Evolutionary conservation across 2,888 invertebrate genomes (phyloP).

Genomic region (Aelia acuminata): DNA sequence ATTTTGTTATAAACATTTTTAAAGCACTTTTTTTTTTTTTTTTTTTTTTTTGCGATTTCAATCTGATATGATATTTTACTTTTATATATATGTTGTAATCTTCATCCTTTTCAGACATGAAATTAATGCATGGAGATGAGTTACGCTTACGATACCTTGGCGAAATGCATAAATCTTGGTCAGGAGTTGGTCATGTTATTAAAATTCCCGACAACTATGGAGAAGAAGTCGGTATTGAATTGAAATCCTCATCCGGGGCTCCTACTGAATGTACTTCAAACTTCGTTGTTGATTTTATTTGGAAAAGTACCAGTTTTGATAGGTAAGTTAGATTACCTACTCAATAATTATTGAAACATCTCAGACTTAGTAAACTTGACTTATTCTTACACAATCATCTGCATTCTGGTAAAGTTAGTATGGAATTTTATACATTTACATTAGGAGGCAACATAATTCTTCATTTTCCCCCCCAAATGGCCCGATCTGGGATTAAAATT

Average conservation of each 20-base stretch:
- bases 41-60: too few relatives aligned
- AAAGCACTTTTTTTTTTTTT: too few relatives aligned
- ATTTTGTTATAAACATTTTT: too few relatives aligned
- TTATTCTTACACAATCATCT: too few relatives aligned
- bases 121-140: constrained; percentile 99
- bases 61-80: too few relatives aligned
- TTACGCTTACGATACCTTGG: constrained; percentile 92
- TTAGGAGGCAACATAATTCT: too few relatives aligned
- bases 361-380: too few relatives aligned
- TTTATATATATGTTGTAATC: background rate
- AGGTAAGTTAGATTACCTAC: constrained; percentile 74
- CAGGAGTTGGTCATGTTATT: constrained; percentile 98
- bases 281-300: constrained; percentile 98
- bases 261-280: constrained; percentile 95
- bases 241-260: constrained; percentile 92
- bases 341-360: too few relatives aligned
- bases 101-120: constrained; percentile 80
- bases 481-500: too few relatives aligned
- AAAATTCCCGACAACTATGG: constrained; percentile 96
- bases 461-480: too few relatives aligned
- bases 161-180: constrained; percentile 95
- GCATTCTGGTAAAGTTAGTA: too few relatives aligned
- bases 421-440: too few relatives aligned
- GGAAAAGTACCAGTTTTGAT: constrained; percentile 99
- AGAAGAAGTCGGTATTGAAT: constrained; percentile 97